Conservation (phyloP, 2,113 vertebrate genomes). For the Poeciliopsis occidentalis region DNA sequence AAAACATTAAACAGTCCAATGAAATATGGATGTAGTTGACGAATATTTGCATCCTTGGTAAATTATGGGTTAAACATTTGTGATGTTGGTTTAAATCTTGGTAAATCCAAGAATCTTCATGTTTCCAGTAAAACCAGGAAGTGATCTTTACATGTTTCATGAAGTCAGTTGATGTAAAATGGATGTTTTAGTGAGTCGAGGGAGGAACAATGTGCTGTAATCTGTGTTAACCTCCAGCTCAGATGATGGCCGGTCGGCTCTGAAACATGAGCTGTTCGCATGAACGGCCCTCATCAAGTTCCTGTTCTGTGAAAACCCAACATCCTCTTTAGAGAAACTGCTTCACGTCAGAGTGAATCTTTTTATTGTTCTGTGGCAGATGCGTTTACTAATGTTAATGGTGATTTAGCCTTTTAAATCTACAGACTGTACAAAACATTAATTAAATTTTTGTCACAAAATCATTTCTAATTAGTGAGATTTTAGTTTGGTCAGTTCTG, state of each 20-base stretch:
- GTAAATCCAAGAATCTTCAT: background rate
- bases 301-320: background rate
- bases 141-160: background rate
- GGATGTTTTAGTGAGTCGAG: background rate
- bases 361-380: background rate
- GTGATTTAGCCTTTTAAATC: too few species aligned
- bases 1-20: background rate
- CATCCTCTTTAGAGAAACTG: background rate
- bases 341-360: background rate
- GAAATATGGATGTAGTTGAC: background rate
- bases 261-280: too few species aligned
- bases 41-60: background rate
- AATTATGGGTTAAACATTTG: background rate
- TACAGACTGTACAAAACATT: too few species aligned
- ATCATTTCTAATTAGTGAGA: too few species aligned
- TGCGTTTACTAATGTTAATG: too few species aligned
- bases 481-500: too few species aligned
- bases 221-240: conserved; percentile 15
- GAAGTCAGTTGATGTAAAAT: background rate
- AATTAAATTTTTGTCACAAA: too few species aligned
- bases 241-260: conserved; percentile 4
- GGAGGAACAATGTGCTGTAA: background rate
- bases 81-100: background rate
- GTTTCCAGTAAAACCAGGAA: background rate
- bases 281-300: background rate